Evolutionary conservation across 37 sponge, comb jelly and placozoan species (phyloP).

Genomic region (Cliona cf. orientalis): DNA sequence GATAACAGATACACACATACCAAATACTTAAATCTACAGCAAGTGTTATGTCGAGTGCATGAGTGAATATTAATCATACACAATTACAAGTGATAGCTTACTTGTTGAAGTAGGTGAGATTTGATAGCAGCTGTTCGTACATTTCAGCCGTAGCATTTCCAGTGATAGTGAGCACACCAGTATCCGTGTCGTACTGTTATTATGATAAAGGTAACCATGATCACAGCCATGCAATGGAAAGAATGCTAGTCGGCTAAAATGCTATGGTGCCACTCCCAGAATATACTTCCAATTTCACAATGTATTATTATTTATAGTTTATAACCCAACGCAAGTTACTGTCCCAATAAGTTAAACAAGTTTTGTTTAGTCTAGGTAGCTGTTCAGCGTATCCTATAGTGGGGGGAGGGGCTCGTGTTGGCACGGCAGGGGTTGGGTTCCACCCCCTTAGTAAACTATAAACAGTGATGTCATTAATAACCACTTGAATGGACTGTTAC

Average conservation of each 20-base stretch:
- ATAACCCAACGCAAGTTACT: not conserved
- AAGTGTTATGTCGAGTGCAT: no score
- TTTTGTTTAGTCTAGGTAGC: not conserved
- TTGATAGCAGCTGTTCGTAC: constrained; percentile 22
- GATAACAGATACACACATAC: no score
- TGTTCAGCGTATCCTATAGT: not conserved
- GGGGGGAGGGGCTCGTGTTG: not conserved
- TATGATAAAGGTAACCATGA: no score
- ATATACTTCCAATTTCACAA: not conserved
- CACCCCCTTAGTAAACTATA: not conserved
- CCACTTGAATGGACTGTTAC: not conserved
- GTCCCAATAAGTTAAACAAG: not conserved
- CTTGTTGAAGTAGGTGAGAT: constrained; percentile 47
- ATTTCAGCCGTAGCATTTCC: constrained; percentile 24
- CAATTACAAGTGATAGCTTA: not conserved
- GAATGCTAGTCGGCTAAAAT: not conserved
- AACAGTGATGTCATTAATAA: no score
- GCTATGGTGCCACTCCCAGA: not conserved
- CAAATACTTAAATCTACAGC: no score
- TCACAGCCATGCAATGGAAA: not conserved
- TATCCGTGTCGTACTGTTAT: constrained; percentile 3
- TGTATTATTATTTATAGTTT: not conserved
- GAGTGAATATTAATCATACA: no score
- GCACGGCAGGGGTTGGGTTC: not conserved
- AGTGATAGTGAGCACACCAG: constrained; percentile 21